Conservation (phyloP, 2,113 vertebrate genomes). For the Datnioides undecimradiatus region DNA sequence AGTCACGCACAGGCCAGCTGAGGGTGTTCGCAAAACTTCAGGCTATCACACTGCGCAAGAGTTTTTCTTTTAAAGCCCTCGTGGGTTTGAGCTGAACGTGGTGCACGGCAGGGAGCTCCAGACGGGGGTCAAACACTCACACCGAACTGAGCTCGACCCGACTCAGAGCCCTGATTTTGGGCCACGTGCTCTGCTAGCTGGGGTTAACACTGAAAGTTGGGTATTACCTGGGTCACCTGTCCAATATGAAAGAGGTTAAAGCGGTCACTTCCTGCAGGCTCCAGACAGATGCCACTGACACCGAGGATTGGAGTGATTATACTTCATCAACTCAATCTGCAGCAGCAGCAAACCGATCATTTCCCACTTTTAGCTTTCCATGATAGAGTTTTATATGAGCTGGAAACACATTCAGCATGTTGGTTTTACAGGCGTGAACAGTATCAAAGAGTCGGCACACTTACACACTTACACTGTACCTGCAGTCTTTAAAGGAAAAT, state of each 20-base stretch:
- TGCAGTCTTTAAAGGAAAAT: background rate
- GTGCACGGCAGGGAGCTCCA: background rate
- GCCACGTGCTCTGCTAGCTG: background rate
- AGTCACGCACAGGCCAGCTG: background rate
- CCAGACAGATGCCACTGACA: background rate
- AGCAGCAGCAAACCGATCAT: background rate
- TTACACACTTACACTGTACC: background rate
- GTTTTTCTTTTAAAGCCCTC: background rate
- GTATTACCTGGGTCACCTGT: conserved; percentile 22
- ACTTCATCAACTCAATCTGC: background rate
- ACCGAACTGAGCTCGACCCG: background rate
- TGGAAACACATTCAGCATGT: background rate
- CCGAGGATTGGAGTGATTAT: background rate
- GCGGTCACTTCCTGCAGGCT: conserved; percentile 1
- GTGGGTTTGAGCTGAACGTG: background rate
- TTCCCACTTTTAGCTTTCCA: background rate
- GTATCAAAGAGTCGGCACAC: conserved; percentile 19
- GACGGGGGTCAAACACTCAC: background rate
- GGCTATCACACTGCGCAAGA: background rate
- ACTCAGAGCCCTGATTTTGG: background rate
- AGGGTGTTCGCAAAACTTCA: background rate
- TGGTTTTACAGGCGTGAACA: conserved; percentile 1
- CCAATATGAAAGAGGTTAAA: conserved; percentile 3
- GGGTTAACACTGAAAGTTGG: conserved; percentile 6
- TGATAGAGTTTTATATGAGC: too few relatives aligned